Conservation (phyloP, 1,140 invertebrate genomes). For the Vanessa atalanta region DNA sequence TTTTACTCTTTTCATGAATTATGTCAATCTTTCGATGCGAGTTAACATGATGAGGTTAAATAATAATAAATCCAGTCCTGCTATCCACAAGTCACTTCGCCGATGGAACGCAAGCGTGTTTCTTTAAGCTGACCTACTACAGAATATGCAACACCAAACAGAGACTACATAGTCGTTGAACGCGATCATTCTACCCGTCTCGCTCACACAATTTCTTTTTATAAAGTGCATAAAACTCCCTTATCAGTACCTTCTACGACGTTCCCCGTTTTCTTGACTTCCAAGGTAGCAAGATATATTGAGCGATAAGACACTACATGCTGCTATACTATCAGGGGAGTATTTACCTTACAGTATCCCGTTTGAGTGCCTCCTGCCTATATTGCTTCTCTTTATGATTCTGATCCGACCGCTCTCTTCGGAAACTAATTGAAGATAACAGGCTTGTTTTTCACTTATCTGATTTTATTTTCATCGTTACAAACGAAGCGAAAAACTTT, state of each 20-base stretch:
- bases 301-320: slow-evolving; percentile 4
- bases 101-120: slow-evolving; percentile 46
- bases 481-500: slow-evolving; percentile 52
- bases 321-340: slow-evolving; percentile 5
- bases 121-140: slow-evolving; percentile 7
- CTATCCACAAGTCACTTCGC: slow-evolving; percentile 38
- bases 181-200: neutral
- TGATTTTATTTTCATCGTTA: slow-evolving; percentile 45
- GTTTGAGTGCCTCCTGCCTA: slow-evolving; percentile 45
- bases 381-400: slow-evolving; percentile 64
- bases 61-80: slow-evolving; percentile 54
- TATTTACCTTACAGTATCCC: slow-evolving; percentile 65
- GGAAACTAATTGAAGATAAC: slow-evolving; percentile 74
- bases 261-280: neutral
- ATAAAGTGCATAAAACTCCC: neutral
- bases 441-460: slow-evolving; percentile 53
- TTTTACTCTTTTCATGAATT: slow-evolving; percentile 1
- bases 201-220: neutral
- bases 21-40: slow-evolving; percentile 24
- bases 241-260: neutral
- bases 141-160: neutral
- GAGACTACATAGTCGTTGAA: neutral
- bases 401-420: slow-evolving; percentile 56
- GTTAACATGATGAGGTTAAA: slow-evolving; percentile 4
- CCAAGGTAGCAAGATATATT: slow-evolving; percentile 10